Evolutionary conservation across 2,797 vertebrate genomes (phyloP).

Genomic region (Aratinga solstitialis): DNA sequence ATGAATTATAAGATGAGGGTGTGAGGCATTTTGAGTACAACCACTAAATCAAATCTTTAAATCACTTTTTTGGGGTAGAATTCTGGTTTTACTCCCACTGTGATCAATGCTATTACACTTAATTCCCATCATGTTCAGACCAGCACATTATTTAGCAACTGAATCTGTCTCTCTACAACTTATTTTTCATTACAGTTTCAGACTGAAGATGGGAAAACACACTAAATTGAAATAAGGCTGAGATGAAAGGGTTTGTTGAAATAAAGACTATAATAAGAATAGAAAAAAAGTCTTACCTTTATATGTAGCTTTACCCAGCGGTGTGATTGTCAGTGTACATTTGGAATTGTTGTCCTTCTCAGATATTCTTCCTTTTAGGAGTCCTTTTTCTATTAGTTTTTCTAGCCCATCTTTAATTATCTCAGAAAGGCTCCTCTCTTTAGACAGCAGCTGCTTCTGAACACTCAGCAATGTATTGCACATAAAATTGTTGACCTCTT

Average conservation of each 20-base stretch:
- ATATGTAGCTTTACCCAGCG: conserved; percentile 87
- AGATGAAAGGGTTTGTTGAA: not conserved
- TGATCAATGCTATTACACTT: not conserved
- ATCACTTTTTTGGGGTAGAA: not conserved
- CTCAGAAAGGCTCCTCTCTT: conserved; percentile 80
- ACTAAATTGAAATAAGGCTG: not conserved
- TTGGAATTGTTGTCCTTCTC: conserved; percentile 12
- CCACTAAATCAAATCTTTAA: not conserved
- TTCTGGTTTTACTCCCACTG: not conserved
- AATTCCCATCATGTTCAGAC: not conserved
- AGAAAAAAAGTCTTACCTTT: conserved; percentile 81
- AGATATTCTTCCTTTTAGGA: conserved; percentile 69
- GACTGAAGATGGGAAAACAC: not conserved
- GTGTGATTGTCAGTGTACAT: conserved; percentile 80
- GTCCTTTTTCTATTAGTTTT: conserved; percentile 81
- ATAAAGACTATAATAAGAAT: not conserved
- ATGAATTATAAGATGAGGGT: not conserved
- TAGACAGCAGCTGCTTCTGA: conserved; percentile 82
- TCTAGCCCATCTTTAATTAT: conserved; percentile 74
- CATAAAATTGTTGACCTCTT: conserved; percentile 83
- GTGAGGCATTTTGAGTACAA: not conserved
- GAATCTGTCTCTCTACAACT: not conserved
- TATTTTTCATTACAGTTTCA: not conserved
- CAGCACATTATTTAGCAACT: not conserved
- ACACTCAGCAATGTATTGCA: conserved; percentile 84